A percentile compares a stretch with the other conserved stretches of the same genome.
Evolutionary conservation across 2,888 invertebrate species (phyloP).

Genomic region (Nyleta sp.): DNA sequence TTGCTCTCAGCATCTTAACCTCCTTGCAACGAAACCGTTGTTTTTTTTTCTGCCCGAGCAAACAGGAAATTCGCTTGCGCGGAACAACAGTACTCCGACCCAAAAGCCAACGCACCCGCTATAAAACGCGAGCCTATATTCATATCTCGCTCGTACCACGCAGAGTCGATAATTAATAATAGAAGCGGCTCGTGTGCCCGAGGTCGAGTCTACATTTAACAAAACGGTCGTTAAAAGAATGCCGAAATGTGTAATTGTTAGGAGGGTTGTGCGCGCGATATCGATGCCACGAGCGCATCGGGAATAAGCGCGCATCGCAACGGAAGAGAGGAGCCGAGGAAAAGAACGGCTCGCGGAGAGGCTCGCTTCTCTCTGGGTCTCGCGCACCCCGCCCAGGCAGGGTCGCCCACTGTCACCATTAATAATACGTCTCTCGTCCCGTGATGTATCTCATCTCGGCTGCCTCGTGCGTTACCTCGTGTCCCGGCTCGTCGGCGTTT

Average conservation of each 20-base stretch:
- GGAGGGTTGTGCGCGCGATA: slow-evolving; percentile 44
- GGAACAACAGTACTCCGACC: slow-evolving; percentile 39
- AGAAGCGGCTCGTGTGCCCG: slow-evolving; percentile 46
- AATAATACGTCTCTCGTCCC: slow-evolving; percentile 82
- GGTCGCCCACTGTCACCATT: slow-evolving; percentile 83
- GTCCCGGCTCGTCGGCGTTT: slow-evolving; percentile 69
- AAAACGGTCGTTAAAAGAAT: slow-evolving; percentile 49
- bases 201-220: slow-evolving; percentile 48
- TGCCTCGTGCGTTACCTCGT: slow-evolving; percentile 60
- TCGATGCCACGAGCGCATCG: slow-evolving; percentile 37
- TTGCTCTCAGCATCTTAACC: too few relatives aligned
- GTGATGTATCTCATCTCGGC: slow-evolving; percentile 81
- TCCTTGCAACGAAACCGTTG: too few relatives aligned
- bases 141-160: slow-evolving; percentile 34
- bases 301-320: slow-evolving; percentile 16
- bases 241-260: slow-evolving; percentile 57
- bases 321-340: slow-evolving; percentile 67
- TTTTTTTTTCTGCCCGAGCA: slow-evolving; percentile 14
- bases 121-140: slow-evolving; percentile 17
- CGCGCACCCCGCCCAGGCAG: slow-evolving; percentile 81
- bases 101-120: slow-evolving; percentile 29
- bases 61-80: slow-evolving; percentile 24
- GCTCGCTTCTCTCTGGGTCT: slow-evolving; percentile 71
- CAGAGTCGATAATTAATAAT: slow-evolving; percentile 48
- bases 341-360: slow-evolving; percentile 62